A percentile compares a stretch with the other conserved stretches of the same genome.
phyloP scores from a whole-genome alignment of 2,797 vertebrate genomes.

The Sternarchorhynchus goeldii region DNA sequence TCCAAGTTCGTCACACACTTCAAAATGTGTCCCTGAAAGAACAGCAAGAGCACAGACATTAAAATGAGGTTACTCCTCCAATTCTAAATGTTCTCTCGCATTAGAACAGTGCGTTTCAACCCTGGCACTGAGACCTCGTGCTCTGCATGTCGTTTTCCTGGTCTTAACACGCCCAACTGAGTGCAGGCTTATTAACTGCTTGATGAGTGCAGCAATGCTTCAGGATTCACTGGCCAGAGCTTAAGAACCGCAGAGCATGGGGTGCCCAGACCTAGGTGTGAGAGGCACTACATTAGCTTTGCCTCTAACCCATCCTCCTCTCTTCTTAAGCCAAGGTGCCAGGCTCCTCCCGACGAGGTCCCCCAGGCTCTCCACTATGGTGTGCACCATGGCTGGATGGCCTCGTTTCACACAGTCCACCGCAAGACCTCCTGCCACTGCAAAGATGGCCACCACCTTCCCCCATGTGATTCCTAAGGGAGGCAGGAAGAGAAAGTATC shows the following conservation, averaged over 20 bases:
- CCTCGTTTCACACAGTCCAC: conserved; percentile 92
- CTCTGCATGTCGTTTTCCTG: too few relatives aligned
- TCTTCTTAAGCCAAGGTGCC: conserved; percentile 87
- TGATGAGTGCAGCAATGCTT: too few relatives aligned
- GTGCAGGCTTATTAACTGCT: too few relatives aligned
- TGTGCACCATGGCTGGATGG: conserved; percentile 83
- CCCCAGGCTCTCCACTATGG: conserved; percentile 91
- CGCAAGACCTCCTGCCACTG: conserved; percentile 90
- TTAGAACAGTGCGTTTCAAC: too few relatives aligned
- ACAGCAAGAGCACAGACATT: neutral
- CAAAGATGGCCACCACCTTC: conserved; percentile 92
- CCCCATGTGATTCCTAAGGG: conserved; percentile 92
- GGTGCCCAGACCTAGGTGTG: too few relatives aligned
- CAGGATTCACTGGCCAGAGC: too few relatives aligned
- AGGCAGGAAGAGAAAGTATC: neutral
- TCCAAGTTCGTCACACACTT: conserved; percentile 91
- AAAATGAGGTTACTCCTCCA: too few relatives aligned
- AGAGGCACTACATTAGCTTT: neutral
- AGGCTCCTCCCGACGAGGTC: conserved; percentile 92
- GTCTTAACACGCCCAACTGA: too few relatives aligned
- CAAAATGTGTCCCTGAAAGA: conserved; percentile 78
- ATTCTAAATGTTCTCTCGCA: too few relatives aligned
- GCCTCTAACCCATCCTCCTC: conserved; percentile 94
- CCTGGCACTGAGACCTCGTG: too few relatives aligned
- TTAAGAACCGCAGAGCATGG: too few relatives aligned